A percentile compares a stretch with the other conserved stretches of the same genome.
Evolutionary conservation across 2,888 invertebrate species (phyloP).

Genomic region (Caenorhabditis sp.): DNA sequence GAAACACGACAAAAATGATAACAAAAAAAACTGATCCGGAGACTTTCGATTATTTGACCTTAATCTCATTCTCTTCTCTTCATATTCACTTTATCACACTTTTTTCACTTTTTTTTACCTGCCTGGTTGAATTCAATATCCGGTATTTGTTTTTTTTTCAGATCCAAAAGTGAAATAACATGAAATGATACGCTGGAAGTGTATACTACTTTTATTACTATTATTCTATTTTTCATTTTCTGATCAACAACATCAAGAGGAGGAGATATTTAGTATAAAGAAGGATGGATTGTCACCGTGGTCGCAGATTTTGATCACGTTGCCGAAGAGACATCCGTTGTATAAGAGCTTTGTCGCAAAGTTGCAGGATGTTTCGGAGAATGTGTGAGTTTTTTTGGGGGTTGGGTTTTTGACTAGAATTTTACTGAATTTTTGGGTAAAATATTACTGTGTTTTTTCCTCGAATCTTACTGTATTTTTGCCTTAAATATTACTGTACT

Average conservation of each 20-base stretch:
- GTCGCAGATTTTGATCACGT: conserved; percentile 57
- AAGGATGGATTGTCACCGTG: conserved; percentile 59
- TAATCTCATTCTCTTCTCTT: not conserved
- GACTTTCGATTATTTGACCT: not conserved
- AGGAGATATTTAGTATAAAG: conserved; percentile 51
- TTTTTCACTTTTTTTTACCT: conserved; percentile 14
- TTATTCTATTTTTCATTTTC: not conserved
- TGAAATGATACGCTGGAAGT: conserved; percentile 46
- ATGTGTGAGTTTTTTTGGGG: conserved; percentile 23
- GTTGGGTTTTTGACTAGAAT: not conserved
- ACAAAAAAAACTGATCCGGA: not conserved
- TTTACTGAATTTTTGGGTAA: not conserved
- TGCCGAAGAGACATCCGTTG: conserved; percentile 56
- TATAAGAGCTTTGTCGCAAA: conserved; percentile 65
- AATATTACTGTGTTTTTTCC: not conserved
- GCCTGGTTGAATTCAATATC: not conserved
- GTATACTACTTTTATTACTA: not conserved
- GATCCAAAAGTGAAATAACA: conserved; percentile 11
- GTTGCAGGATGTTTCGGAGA: conserved; percentile 61
- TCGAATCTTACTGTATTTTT: not conserved
- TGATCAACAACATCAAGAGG: conserved; percentile 9
- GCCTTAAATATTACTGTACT: not conserved
- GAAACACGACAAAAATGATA: not conserved
- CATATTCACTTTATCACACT: conserved; percentile 6
- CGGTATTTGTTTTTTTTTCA: not conserved